phyloP scores from a whole-genome alignment of 2,797 vertebrate genomes.

The Prionace glauca region DNA sequence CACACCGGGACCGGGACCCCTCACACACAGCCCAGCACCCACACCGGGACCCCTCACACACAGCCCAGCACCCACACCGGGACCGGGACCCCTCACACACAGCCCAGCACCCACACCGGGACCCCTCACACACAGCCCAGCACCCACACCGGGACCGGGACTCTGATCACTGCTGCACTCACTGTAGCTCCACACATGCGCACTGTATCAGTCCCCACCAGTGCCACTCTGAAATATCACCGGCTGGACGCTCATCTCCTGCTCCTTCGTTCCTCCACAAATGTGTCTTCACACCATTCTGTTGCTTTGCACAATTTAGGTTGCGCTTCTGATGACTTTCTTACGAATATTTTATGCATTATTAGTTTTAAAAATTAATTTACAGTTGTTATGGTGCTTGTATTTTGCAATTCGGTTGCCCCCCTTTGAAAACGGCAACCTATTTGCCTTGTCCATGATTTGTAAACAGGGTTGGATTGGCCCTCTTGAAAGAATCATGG shows the following conservation, averaged over 20 bases:
- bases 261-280: not conserved
- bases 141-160: too few species aligned
- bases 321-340: not conserved
- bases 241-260: not conserved
- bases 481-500: not conserved
- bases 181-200: not conserved
- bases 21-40: too few species aligned
- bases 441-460: not conserved
- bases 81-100: too few species aligned
- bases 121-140: too few species aligned
- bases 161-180: not conserved
- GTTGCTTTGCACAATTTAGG: not conserved
- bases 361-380: not conserved
- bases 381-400: not conserved
- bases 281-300: too few species aligned
- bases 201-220: not conserved
- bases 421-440: not conserved
- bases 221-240: not conserved
- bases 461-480: not conserved
- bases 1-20: too few species aligned
- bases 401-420: not conserved
- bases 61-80: too few species aligned
- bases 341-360: not conserved
- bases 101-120: too few species aligned
- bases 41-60: too few species aligned